Conservation (phyloP, 2,888 invertebrate genomes). For the Merodon equestris region DNA sequence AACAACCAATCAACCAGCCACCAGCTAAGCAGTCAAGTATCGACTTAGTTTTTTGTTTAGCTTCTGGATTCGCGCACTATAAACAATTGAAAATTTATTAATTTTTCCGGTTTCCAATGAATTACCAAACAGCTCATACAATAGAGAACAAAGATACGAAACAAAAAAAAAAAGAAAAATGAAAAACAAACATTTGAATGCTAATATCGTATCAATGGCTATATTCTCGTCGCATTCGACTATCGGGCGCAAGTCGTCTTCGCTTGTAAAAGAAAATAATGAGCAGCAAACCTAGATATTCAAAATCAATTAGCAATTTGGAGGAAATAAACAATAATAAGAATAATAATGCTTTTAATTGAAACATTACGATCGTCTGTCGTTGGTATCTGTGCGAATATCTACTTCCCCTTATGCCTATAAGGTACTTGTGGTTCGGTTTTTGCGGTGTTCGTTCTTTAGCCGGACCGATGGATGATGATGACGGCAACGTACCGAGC, state of each 20-base stretch:
- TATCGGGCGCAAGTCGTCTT: too few species aligned
- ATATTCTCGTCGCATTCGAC: constrained; percentile 13
- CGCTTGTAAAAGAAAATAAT: constrained; percentile 41
- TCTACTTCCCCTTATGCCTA: too few species aligned
- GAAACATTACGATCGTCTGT: constrained; percentile 58
- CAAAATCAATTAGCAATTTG: constrained; percentile 69
- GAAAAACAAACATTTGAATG: constrained; percentile 31
- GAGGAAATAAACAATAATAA: constrained; percentile 68
- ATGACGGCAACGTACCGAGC: constrained; percentile 13
- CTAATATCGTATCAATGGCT: constrained; percentile 27
- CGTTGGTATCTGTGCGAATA: constrained; percentile 11
- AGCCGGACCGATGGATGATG: background rate
- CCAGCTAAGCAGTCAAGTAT: background rate
- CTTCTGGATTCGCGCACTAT: constrained; percentile 61
- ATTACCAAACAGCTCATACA: constrained; percentile 30
- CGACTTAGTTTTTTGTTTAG: constrained; percentile 14
- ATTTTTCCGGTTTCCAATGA: constrained; percentile 74
- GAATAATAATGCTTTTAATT: constrained; percentile 67
- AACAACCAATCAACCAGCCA: background rate
- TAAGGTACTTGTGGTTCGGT: too few species aligned
- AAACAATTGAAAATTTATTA: constrained; percentile 77
- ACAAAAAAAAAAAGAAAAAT: constrained; percentile 18
- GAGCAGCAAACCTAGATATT: constrained; percentile 62
- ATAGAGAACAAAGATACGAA: constrained; percentile 11
- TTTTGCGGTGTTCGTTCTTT: too few species aligned